Evolutionary conservation across 2,888 invertebrate genomes (phyloP).

Genomic region (Coremacera marginata): DNA sequence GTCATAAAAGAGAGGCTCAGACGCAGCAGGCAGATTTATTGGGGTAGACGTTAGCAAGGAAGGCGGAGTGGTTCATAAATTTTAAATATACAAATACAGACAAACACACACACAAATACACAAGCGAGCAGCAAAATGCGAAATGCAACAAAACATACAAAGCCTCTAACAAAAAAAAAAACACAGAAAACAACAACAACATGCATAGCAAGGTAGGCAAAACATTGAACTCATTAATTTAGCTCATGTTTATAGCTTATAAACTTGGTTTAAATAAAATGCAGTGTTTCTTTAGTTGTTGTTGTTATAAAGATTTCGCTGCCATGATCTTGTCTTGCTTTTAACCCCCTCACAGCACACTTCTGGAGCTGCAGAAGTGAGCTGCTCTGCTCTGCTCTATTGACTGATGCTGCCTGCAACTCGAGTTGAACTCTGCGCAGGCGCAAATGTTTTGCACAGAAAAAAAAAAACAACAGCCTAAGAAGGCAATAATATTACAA

Average conservation of each 20-base stretch:
- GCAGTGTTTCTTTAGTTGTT: conserved; percentile 1
- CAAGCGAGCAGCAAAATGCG: background rate
- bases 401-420: conserved; percentile 39
- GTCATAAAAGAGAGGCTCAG: background rate
- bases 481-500: conserved; percentile 8
- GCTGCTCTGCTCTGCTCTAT: conserved; percentile 49
- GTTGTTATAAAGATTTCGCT: conserved; percentile 1
- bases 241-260: conserved; percentile 27
- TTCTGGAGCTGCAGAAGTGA: no score
- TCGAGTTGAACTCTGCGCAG: conserved; percentile 24
- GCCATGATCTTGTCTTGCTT: conserved; percentile 19
- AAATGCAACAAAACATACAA: background rate
- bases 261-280: conserved; percentile 27
- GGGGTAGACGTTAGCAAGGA: background rate
- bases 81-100: no score
- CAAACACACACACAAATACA: no score
- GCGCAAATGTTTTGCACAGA: conserved; percentile 23
- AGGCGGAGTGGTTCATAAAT: background rate
- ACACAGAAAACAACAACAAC: background rate
- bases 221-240: conserved; percentile 35
- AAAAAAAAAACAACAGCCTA: background rate
- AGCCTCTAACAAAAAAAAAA: background rate
- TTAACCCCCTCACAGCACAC: conserved; percentile 39
- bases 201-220: conserved; percentile 7
- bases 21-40: no score